phyloP scores from a whole-genome alignment of 2,113 vertebrate species.

The Phyllostomus discolor region DNA sequence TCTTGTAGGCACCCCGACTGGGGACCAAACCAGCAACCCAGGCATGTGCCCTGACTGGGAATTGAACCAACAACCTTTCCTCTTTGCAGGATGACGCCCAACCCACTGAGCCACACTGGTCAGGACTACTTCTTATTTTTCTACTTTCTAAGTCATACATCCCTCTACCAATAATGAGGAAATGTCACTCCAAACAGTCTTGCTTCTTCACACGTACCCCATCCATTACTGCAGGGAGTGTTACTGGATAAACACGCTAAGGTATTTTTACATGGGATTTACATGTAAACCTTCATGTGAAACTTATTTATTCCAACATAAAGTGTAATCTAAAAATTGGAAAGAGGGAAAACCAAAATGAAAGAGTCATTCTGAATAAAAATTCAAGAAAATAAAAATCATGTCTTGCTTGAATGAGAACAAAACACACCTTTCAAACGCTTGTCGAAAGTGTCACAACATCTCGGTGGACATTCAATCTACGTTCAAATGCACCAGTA shows the following conservation, averaged over 20 bases:
- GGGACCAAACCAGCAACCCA: too few species aligned
- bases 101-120: too few species aligned
- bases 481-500: neutral
- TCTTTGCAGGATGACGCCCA: too few species aligned
- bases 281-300: neutral
- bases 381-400: neutral
- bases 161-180: neutral
- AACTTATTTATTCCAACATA: neutral
- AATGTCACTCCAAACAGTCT: neutral
- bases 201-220: neutral
- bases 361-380: neutral
- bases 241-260: neutral
- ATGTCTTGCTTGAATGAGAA: neutral
- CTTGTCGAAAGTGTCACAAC: fast-evolving
- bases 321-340: conserved; percentile 9
- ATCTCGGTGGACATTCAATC: neutral
- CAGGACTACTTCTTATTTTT: too few species aligned
- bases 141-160: neutral
- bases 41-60: too few species aligned
- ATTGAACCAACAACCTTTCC: too few species aligned
- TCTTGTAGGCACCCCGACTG: too few species aligned
- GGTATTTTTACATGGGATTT: neutral
- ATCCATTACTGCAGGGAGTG: neutral
- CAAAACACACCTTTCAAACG: neutral
- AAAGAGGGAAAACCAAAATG: neutral